phyloP scores from a whole-genome alignment of 2,113 vertebrate species.

The Erythrolamprus reginae region DNA sequence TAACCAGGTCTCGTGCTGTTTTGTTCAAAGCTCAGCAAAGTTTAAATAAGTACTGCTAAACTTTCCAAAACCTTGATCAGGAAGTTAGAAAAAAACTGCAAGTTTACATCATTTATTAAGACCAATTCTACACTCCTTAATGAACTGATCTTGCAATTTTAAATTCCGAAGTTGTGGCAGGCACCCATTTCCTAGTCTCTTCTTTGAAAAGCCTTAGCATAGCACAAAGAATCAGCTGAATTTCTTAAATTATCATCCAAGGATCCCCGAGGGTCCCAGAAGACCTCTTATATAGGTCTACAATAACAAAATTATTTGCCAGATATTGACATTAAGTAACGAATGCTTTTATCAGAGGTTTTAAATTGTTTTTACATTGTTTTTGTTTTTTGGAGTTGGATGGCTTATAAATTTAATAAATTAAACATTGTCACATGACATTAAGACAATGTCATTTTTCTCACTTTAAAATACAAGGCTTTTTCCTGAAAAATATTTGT shows the following conservation, averaged over 20 bases:
- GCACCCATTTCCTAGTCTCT: not conserved
- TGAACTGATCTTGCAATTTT: not conserved
- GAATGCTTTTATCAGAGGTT: too few relatives aligned
- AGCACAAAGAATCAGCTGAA: not conserved
- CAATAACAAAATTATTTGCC: not conserved
- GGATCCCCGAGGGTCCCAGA: not conserved
- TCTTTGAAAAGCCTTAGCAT: not conserved
- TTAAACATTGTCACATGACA: too few relatives aligned
- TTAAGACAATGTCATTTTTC: not conserved
- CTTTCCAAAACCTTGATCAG: not conserved
- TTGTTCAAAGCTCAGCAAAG: not conserved
- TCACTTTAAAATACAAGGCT: not conserved
- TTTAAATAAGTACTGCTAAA: not conserved
- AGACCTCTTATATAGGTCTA: not conserved
- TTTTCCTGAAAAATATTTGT: not conserved
- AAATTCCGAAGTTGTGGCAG: not conserved
- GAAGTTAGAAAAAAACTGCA: not conserved
- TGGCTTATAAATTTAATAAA: too few relatives aligned
- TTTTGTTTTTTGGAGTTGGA: too few relatives aligned
- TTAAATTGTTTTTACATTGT: too few relatives aligned
- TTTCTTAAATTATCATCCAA: not conserved
- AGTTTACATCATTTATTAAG: not conserved
- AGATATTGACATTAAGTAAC: too few relatives aligned
- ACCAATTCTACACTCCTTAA: not conserved
- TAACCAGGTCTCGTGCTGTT: not conserved